Percentiles rank a stretch among this genome's conserved stretches.
Evolutionary conservation across 2,888 invertebrate genomes (phyloP).

Genomic region (Zaprionus lineosus): DNA sequence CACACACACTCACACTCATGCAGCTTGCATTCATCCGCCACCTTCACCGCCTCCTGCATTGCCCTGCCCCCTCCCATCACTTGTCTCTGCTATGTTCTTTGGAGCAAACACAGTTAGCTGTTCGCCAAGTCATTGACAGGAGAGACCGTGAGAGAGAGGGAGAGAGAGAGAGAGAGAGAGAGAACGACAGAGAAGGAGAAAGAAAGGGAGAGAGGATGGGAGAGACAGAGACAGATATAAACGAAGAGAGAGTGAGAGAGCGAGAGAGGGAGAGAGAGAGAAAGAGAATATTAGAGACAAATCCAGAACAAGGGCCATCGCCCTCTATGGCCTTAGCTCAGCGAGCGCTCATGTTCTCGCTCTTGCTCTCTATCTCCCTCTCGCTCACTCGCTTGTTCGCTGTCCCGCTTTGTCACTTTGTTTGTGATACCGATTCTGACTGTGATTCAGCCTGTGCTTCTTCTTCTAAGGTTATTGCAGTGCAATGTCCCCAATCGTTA

Average conservation of each 20-base stretch:
- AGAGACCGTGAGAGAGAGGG: constrained; percentile 3
- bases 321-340: too few species aligned
- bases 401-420: constrained; percentile 11
- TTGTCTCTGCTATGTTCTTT: constrained; percentile 31
- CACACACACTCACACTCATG: neutral
- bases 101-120: constrained; percentile 54
- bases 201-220: too few species aligned
- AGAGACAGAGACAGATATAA: too few species aligned
- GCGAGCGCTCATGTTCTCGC: too few species aligned
- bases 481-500: constrained; percentile 79
- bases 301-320: too few species aligned
- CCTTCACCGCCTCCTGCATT: too few species aligned
- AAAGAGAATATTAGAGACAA: too few species aligned
- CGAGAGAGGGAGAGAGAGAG: constrained; percentile 1
- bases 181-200: neutral
- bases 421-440: constrained; percentile 21
- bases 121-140: constrained; percentile 55
- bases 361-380: constrained; percentile 7
- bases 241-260: too few species aligned
- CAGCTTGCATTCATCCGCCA: neutral
- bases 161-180: neutral
- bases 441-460: constrained; percentile 53
- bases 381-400: constrained; percentile 10
- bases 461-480: constrained; percentile 79
- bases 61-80: too few species aligned